Evolutionary conservation across 2,797 vertebrate genomes (phyloP).

Genomic region (Hipposideros larvatus): DNA sequence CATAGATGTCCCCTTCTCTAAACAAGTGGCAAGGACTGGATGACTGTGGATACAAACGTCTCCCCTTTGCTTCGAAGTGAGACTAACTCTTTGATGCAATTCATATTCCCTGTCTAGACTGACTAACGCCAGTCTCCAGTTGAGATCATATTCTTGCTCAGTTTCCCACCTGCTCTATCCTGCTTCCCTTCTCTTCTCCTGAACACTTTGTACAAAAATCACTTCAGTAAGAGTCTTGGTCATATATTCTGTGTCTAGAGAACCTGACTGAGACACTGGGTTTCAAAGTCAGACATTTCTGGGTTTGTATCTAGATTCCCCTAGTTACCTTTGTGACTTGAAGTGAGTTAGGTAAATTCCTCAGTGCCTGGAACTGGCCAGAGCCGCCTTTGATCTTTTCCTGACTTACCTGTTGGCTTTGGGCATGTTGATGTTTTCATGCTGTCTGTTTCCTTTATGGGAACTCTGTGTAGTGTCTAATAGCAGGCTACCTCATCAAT

Average conservation of each 20-base stretch:
- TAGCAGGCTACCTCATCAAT: constrained; percentile 4
- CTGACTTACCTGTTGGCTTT: background rate
- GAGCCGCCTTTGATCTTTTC: background rate
- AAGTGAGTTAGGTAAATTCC: background rate
- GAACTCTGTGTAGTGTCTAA: background rate
- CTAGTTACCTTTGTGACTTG: background rate
- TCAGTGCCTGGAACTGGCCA: background rate
- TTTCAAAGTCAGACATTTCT: background rate
- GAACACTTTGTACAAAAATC: background rate
- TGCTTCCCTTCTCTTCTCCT: constrained; percentile 15
- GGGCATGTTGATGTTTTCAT: background rate
- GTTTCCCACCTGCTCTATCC: constrained; percentile 8
- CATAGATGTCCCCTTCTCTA: background rate
- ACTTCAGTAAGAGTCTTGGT: background rate
- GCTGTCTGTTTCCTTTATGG: background rate
- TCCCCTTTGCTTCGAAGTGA: background rate
- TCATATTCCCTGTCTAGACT: background rate
- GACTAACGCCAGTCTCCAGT: background rate
- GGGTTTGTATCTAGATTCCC: background rate
- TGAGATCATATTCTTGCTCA: background rate
- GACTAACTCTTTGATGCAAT: background rate
- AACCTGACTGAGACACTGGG: background rate
- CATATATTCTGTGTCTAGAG: background rate
- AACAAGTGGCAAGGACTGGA: background rate
- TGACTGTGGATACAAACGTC: background rate